Evolutionary conservation across 2,113 vertebrate species (phyloP), one percentile per base, ranked within the genome.

Genomic region (Myiozetetes cayanensis): DNA sequence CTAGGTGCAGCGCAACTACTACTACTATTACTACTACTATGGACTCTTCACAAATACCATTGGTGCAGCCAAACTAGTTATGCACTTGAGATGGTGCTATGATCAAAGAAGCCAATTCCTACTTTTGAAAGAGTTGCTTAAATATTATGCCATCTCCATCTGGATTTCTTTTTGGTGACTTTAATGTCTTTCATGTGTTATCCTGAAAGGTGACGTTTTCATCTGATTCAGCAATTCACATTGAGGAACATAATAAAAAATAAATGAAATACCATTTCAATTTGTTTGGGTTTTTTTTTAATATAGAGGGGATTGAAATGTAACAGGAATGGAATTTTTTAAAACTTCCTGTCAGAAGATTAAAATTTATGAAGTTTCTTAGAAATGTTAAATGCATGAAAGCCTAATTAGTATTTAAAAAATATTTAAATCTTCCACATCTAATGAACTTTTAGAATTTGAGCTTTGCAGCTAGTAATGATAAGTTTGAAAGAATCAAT

Each of bases 1-100:
- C 31, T 93, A 85, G 91, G 83, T 96, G 56, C 89, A 94, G 81
- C 96, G 91, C 86, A 97, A 98, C 94, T 89, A 67, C 41, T 41
- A 98, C 94, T 89, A 80, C 79, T 96, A 90, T 86, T 67, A 80
- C 79, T 96, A 89, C 87, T 67, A 70, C 37, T 14, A 68, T 65
- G 47, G 50, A 88, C 50, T 59, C 75, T 85, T 90, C 75, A 91
- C 68, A 82, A 94, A 96, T 47, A 97, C 86, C 97, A 56, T 41
- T 12, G 22, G 75, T 90, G 15, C 25, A 89, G 59, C 44, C 83
- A 63, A 77, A 82, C 27, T 50, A 46, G 84, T 39, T 68, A 71
- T 20, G 65, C 56, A n/a, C 31, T 56, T 83, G 78, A 49, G 62
- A 85, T 28, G 70, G 49, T 68, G 63, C 67, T 88, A 61, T 17